Base-by-base conservation (phyloP, 2,888 invertebrate species). In the Ischnus inquisitorius region DNA sequence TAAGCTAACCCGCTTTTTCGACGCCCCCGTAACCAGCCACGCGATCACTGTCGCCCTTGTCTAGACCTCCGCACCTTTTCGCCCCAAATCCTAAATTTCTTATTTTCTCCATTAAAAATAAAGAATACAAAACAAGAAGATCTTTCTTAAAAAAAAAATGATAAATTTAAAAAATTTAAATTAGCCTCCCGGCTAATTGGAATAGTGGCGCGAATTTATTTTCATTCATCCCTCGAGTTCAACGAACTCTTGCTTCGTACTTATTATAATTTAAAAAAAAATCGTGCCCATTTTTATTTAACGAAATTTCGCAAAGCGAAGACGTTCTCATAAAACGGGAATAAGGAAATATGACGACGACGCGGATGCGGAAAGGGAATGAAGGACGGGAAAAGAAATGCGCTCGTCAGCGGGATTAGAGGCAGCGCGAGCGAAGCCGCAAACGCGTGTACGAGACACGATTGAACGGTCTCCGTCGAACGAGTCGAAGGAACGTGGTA, bases 401-500 rank as follows among this genome's bases (percentile, higher is more conserved):
- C 57, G 74, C 74, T 78, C 51, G 79, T 83, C 83, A 82, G 74
- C 78, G 41, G 54, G 28, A 79, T 79, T 69, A 39, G n/a, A 54
- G 43, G 54, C 51, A 62, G 22, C 16, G 43, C 54, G 48, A 0
- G 60, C 68, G 22, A 64, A 51, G 48, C 69, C 12, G n/a, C 75
- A 41, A 65, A 71, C 69, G 64, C 69, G 69, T 54, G 83, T 83
- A 34, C 75, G 43, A 75, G 28, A 69, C 68, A 39, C 69, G 83
- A 83, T 79, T 76, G 83, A 83, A 78, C 67, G 74, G 46, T 41
- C n/a, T 65, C 16, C 51, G 22, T 41, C 28, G 54, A 64, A 39
- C 46, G 25, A 25, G 4, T 43, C 54, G 62, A 46, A 19, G 77
- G 67, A 60, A 64, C 46, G 25, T 34, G 57, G 60, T 51, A 39